Percentiles rank a stretch among this genome's conserved stretches.
Evolutionary conservation across 2,113 vertebrate genomes (phyloP).

Genomic region (Agapornis roseicollis): DNA sequence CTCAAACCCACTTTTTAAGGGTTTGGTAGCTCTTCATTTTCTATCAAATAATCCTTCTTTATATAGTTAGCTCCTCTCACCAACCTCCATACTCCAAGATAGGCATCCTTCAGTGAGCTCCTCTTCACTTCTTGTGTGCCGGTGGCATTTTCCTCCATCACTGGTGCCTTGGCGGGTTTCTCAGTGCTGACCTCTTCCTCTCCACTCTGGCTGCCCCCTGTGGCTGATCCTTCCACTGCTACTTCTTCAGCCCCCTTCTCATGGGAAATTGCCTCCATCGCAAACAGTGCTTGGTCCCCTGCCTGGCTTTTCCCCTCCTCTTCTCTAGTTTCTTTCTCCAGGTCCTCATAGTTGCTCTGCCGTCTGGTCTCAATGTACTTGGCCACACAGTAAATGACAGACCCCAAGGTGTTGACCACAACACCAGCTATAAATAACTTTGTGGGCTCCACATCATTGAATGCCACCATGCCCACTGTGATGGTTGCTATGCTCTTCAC

Average conservation of each 20-base stretch:
- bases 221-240: constrained; percentile 5
- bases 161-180: background rate
- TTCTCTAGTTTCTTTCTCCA: constrained; percentile 83
- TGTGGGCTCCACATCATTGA: constrained; percentile 91
- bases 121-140: constrained; percentile 44
- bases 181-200: background rate
- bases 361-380: constrained; percentile 90
- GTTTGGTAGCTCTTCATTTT: constrained; percentile 91
- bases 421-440: constrained; percentile 91
- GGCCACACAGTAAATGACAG: constrained; percentile 91
- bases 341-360: constrained; percentile 88
- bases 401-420: constrained; percentile 94
- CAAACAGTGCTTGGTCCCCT: constrained; percentile 65
- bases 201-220: background rate
- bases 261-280: constrained; percentile 66
- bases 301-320: constrained; percentile 54
- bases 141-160: constrained; percentile 32
- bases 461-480: constrained; percentile 96
- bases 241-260: constrained; percentile 41
- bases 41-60: constrained; percentile 89
- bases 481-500: constrained; percentile 98
- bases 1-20: constrained; percentile 76
- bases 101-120: constrained; percentile 80
- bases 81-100: constrained; percentile 88
- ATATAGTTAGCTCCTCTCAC: constrained; percentile 85